Base-by-base conservation (phyloP, 30 jellyfish, hydroid and myxozoan genomes). In the Pelagia noctiluca region DNA sequence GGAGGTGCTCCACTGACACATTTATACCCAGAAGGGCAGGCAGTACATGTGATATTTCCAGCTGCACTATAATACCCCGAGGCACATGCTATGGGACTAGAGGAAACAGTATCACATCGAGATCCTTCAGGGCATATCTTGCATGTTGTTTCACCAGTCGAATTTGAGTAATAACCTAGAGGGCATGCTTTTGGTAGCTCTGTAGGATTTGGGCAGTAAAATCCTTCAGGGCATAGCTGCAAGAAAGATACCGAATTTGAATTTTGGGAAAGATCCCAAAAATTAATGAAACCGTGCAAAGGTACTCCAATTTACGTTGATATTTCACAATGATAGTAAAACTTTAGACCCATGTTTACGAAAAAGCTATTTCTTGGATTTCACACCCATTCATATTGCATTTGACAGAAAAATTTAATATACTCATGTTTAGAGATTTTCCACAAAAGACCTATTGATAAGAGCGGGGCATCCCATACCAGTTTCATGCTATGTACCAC, bases 181-280 rank as follows among this genome's bases (percentile, higher is more conserved):
- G 97, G 93, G 37, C 98, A 93, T 42, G 94, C 96, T 19, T 52
- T 71, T 42, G 96, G 97, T 8, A 80, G 83, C 26, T 75, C 97
- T 21, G 92, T 88, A 30, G 63, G 64, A 38, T 33, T 71, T 26
- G 97, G 96, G 65, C 98, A 93, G 76, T 81, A 93, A 38, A 78
- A 88, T 10, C 98, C 98, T 37, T 97, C 90, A 21, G 98, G 98
- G 63, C 98, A 93, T 35, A 78, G 86, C 98, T 93, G 38, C 19
- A 82, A 72, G 60, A 30, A 35, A 71, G 35, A 76, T 33, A 12
- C 23, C 52, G 12, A 50, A 16, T 84, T 48, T 80, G n/a, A 16
- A 22, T 10, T 7, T 32, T 50, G 21, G 30, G 28, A 75, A 26
- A 54, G 33, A 48, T 7, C 25, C n/a, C 35, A n/a, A n/a, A n/a